These are phyloP conservation scores for Pseudochirops cupreus DNA, from an alignment of 2,797 vertebrate genomes.

Conservation along the genomic window DNA sequence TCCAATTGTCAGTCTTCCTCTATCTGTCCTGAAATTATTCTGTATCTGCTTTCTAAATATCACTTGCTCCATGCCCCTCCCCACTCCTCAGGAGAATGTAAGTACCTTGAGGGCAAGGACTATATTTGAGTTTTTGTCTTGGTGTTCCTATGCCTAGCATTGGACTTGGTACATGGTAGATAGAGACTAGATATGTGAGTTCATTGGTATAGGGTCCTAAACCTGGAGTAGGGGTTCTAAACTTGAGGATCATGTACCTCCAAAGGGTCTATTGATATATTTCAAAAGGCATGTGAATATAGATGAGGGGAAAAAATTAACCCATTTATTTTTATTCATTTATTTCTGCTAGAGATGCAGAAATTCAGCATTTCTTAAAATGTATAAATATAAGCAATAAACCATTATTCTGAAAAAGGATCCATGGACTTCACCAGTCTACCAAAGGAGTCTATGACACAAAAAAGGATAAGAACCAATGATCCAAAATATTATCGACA, in stretches of 20 bases:
- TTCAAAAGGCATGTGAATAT: neutral
- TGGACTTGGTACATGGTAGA: no score
- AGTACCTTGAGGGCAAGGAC: neutral
- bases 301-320: no score
- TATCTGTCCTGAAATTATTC: no score
- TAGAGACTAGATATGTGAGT: neutral
- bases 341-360: no score
- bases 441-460: neutral
- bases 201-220: neutral
- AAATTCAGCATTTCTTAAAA: neutral
- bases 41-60: no score
- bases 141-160: neutral
- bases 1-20: no score
- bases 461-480: neutral
- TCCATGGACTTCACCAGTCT: neutral
- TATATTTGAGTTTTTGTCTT: neutral
- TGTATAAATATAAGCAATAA: neutral
- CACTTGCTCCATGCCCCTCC: no score
- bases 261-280: neutral
- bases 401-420: neutral
- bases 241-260: no score
- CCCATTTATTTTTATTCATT: neutral
- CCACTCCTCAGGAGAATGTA: neutral
- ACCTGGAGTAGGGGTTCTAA: neutral
- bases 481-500: neutral